Conservation (phyloP, 2,888 invertebrate genomes). For the Lasioglossum zephyrum region DNA sequence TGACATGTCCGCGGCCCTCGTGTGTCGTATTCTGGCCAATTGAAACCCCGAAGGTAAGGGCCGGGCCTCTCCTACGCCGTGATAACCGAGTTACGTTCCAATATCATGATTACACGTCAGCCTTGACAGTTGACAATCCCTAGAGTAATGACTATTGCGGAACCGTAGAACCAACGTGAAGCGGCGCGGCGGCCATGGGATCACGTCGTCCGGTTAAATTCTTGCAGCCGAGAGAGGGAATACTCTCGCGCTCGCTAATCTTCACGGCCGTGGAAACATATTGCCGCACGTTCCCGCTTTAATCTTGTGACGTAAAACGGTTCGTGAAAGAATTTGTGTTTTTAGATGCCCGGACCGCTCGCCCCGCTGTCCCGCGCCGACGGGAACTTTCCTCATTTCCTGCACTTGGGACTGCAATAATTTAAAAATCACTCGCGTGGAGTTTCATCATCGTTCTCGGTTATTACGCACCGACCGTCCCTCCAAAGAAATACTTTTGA, state of each 20-base stretch:
- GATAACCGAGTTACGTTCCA: constrained; percentile 73
- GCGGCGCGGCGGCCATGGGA: constrained; percentile 43
- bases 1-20: constrained; percentile 48
- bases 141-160: constrained; percentile 76
- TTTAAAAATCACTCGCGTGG: constrained; percentile 29
- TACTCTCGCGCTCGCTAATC: constrained; percentile 37
- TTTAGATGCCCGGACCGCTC: constrained; percentile 11
- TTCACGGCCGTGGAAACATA: constrained; percentile 41
- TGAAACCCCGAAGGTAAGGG: constrained; percentile 60
- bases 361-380: neutral
- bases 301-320: constrained; percentile 44
- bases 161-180: constrained; percentile 31
- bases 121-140: constrained; percentile 68
- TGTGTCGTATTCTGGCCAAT: constrained; percentile 53
- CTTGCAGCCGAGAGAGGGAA: constrained; percentile 47
- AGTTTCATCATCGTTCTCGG: constrained; percentile 20
- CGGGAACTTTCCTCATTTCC: constrained; percentile 46
- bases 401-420: constrained; percentile 38
- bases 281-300: constrained; percentile 36
- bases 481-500: neutral
- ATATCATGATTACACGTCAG: constrained; percentile 75
- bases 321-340: constrained; percentile 46
- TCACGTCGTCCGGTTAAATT: constrained; percentile 66
- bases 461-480: constrained; percentile 16
- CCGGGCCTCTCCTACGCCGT: constrained; percentile 41